Evolutionary conservation across 35 echinoderm and acorn worm genomes (phyloP).

Genomic region (Chiridota heheva): DNA sequence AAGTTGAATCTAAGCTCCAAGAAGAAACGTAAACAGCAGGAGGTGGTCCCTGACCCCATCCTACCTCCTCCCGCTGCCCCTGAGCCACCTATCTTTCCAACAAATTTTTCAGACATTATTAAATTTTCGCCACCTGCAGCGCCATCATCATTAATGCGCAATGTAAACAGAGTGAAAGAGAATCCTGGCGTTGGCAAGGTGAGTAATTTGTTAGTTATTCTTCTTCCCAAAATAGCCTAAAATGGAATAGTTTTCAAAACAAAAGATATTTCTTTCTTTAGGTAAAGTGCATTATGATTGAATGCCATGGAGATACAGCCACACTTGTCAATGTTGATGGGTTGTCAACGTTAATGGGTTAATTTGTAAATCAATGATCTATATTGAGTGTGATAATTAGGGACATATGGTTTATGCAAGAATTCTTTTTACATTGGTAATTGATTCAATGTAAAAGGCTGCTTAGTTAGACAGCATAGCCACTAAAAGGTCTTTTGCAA

Average conservation of each 20-base stretch:
- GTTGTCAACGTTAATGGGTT: too few species aligned
- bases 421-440: too few species aligned
- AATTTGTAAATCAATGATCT: too few species aligned
- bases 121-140: conserved; percentile 70
- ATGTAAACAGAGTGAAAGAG: conserved; percentile 82
- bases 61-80: conserved; percentile 35
- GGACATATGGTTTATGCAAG: too few species aligned
- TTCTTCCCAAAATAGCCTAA: background rate
- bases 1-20: conserved; percentile 97
- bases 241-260: background rate
- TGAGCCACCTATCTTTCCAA: conserved; percentile 90
- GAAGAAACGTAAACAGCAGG: conserved; percentile 78
- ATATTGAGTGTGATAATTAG: too few species aligned
- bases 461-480: too few species aligned
- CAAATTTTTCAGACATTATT: conserved; percentile 87
- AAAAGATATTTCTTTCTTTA: background rate
- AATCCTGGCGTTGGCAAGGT: conserved; percentile 98
- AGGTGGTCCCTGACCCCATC: conserved; percentile 27
- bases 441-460: too few species aligned
- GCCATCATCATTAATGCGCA: conserved; percentile 78
- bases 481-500: too few species aligned
- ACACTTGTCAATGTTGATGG: too few species aligned
- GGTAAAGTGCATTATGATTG: background rate
- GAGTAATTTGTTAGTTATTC: conserved; percentile 24
- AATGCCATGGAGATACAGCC: background rate